Evolutionary conservation across 2,888 invertebrate genomes (phyloP).

Genomic region (Bhutanitis thaidina): DNA sequence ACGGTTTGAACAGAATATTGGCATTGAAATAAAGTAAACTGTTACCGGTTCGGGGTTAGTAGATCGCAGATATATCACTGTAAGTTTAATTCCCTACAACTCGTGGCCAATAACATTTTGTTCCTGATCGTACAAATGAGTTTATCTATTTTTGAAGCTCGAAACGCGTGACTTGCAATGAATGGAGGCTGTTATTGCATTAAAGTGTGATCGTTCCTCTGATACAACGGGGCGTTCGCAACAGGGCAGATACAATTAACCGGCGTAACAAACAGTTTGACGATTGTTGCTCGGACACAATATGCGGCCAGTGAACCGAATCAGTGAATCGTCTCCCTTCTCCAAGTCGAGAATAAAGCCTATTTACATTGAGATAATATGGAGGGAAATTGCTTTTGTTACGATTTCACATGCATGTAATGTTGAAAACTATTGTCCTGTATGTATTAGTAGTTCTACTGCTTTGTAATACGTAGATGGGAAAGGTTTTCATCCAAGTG

Average conservation of each 20-base stretch:
- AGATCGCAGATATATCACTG: too few relatives aligned
- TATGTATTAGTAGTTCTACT: not conserved
- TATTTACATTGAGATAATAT: constrained; percentile 11
- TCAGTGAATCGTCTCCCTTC: constrained; percentile 27
- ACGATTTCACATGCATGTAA: not conserved
- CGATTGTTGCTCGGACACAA: constrained; percentile 42
- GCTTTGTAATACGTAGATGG: not conserved
- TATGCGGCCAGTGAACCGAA: constrained; percentile 47
- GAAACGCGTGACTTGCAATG: constrained; percentile 56
- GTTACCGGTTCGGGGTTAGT: too few relatives aligned
- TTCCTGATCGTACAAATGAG: too few relatives aligned
- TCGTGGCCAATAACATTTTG: too few relatives aligned
- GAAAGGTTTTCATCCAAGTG: not conserved
- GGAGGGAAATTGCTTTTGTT: not conserved
- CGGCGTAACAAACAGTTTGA: constrained; percentile 36
- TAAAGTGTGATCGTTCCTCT: constrained; percentile 36
- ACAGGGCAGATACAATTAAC: constrained; percentile 44
- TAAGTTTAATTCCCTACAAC: too few relatives aligned
- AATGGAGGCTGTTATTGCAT: constrained; percentile 42
- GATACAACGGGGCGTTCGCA: constrained; percentile 41
- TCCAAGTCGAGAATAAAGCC: constrained; percentile 9
- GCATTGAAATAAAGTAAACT: too few relatives aligned
- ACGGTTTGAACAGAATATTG: too few relatives aligned
- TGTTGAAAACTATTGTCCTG: not conserved
- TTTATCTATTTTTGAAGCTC: constrained; percentile 39